Evolutionary conservation across 2,113 vertebrate species (phyloP).

Genomic region (Burhinus oedicnemus): DNA sequence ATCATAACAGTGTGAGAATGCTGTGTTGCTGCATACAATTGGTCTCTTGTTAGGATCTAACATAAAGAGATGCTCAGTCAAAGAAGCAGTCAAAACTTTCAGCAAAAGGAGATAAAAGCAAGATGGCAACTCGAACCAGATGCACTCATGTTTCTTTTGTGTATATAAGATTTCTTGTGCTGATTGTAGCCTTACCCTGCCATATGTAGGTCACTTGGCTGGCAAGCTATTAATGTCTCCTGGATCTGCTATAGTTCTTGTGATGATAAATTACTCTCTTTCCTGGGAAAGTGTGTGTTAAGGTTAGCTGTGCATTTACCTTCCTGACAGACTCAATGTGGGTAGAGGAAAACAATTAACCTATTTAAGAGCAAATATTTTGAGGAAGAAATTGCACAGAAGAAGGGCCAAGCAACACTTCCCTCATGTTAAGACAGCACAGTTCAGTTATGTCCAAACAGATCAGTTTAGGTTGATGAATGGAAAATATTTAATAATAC

Average conservation of each 20-base stretch:
- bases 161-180: neutral
- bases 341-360: conserved; percentile 53
- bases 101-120: neutral
- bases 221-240: neutral
- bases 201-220: neutral
- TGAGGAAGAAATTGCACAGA: conserved; percentile 13
- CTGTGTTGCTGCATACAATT: neutral
- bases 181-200: neutral
- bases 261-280: neutral
- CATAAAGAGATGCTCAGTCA: neutral
- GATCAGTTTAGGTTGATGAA: neutral
- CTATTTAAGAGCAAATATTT: conserved; percentile 51
- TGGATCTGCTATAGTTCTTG: neutral
- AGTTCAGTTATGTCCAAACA: neutral
- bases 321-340: conserved; percentile 3
- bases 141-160: neutral
- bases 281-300: neutral
- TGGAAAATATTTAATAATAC: conserved; percentile 18
- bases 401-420: neutral
- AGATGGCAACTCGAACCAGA: neutral
- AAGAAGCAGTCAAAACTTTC: neutral
- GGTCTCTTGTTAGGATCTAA: neutral
- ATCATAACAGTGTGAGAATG: neutral
- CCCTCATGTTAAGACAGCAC: neutral
- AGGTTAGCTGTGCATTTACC: neutral